phyloP scores from a whole-genome alignment of 2,797 vertebrate genomes.

The Tympanoctomys barrerae region DNA sequence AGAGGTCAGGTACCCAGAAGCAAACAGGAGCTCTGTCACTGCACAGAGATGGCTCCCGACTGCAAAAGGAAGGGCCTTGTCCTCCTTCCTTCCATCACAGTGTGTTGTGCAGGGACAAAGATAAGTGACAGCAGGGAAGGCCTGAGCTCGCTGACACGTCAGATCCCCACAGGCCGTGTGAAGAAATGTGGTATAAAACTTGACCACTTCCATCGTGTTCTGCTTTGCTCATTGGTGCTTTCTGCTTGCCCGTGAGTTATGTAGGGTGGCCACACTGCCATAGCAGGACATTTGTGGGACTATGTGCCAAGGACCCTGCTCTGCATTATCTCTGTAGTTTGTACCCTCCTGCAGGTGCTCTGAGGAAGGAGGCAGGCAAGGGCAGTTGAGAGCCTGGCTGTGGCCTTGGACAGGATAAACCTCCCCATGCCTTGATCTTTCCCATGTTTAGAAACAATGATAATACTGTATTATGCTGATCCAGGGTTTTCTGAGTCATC shows the following conservation, averaged over 20 bases:
- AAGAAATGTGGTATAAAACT: neutral
- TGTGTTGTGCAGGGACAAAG: neutral
- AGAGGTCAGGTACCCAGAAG: neutral
- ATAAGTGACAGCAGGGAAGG: neutral
- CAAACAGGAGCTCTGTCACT: neutral
- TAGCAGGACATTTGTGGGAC: neutral
- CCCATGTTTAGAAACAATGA: neutral
- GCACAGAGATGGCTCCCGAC: fast-evolving
- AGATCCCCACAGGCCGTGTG: neutral
- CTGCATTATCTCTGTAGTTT: neutral
- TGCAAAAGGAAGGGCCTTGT: neutral
- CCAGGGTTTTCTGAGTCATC: neutral
- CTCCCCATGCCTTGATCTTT: neutral
- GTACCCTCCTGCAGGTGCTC: neutral
- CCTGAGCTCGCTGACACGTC: neutral
- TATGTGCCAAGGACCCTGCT: neutral
- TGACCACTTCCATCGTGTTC: neutral
- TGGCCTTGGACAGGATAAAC: neutral
- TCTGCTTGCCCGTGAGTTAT: neutral
- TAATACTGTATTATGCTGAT: neutral
- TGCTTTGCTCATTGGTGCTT: neutral
- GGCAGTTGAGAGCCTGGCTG: neutral
- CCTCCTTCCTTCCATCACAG: neutral
- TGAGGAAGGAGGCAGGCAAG: neutral
- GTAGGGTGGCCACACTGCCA: no score